Conservation (phyloP, 2,888 invertebrate genomes). For the Empis stercorea region DNA sequence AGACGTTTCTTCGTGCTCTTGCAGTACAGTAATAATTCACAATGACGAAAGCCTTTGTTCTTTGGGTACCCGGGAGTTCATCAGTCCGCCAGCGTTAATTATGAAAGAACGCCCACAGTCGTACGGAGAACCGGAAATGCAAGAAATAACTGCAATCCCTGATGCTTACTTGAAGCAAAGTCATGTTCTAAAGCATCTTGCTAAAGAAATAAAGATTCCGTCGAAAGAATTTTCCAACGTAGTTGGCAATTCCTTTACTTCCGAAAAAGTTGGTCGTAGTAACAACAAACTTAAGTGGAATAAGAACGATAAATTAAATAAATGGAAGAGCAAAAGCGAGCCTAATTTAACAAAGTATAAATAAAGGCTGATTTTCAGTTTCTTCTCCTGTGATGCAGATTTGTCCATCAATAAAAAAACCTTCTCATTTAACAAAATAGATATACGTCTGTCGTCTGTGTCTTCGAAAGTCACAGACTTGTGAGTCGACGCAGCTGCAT, state of each 20-base stretch:
- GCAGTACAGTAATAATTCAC: constrained; percentile 74
- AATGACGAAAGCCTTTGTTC: constrained; percentile 37
- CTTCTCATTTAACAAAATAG: too few relatives aligned
- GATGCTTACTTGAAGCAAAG: constrained; percentile 74
- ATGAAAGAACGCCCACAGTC: constrained; percentile 16
- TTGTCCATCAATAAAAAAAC: too few relatives aligned
- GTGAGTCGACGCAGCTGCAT: too few relatives aligned
- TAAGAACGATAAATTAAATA: constrained; percentile 12
- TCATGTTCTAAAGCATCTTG: constrained; percentile 69
- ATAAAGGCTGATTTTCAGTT: too few relatives aligned
- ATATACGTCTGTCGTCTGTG: too few relatives aligned
- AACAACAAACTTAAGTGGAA: too few relatives aligned
- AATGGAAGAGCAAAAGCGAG: constrained; percentile 17
- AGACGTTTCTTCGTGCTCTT: constrained; percentile 65
- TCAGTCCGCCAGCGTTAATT: constrained; percentile 8
- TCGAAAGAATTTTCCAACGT: not conserved
- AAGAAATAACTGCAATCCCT: constrained; percentile 73
- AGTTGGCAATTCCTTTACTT: not conserved
- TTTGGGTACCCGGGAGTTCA: constrained; percentile 11
- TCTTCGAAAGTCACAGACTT: too few relatives aligned
- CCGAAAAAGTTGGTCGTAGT: too few relatives aligned
- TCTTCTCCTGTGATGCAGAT: too few relatives aligned
- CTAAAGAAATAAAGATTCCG: constrained; percentile 51
- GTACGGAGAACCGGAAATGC: constrained; percentile 23
- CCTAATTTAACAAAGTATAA: constrained; percentile 17